Evolutionary conservation across 1,140 invertebrate genomes (phyloP).

Genomic region (Aphelenchoides fujianensis): DNA sequence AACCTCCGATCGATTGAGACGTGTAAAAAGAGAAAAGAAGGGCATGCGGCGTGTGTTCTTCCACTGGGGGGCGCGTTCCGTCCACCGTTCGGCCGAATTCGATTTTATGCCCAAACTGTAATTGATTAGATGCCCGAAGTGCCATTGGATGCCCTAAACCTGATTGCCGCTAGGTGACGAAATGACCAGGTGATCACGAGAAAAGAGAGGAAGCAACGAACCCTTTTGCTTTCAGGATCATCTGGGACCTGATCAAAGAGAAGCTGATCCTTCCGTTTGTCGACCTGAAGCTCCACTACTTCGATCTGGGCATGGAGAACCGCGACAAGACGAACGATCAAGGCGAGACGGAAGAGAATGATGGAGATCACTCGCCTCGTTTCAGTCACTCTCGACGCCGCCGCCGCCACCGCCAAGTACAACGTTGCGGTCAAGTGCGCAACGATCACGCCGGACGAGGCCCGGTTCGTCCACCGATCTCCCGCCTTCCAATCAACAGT

Average conservation of each 20-base stretch:
- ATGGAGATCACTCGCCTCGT: constrained; percentile 27
- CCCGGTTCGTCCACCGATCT: constrained; percentile 65
- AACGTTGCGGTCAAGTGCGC: constrained; percentile 98
- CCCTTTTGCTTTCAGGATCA: constrained; percentile 71
- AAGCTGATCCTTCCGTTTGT: constrained; percentile 93
- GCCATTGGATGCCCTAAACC: no score
- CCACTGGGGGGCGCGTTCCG: no score
- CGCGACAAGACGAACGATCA: constrained; percentile 87
- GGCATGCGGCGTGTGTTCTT: no score
- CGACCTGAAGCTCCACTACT: constrained; percentile 88
- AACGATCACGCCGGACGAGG: constrained; percentile 95
- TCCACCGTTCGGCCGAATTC: no score
- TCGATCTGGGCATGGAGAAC: constrained; percentile 89
- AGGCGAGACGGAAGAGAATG: constrained; percentile 63
- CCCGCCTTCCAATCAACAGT: constrained; percentile 39
- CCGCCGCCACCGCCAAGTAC: constrained; percentile 91
- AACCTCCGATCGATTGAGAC: no score
- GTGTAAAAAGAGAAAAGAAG: no score
- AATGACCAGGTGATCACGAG: constrained; percentile 74
- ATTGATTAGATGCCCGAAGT: no score
- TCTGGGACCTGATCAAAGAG: constrained; percentile 95
- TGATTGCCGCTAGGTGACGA: no score
- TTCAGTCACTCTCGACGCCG: constrained; percentile 94
- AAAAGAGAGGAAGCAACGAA: background rate
- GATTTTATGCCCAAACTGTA: no score